Conservation (phyloP, 2,888 invertebrate species). For the Polia nebulosa region DNA sequence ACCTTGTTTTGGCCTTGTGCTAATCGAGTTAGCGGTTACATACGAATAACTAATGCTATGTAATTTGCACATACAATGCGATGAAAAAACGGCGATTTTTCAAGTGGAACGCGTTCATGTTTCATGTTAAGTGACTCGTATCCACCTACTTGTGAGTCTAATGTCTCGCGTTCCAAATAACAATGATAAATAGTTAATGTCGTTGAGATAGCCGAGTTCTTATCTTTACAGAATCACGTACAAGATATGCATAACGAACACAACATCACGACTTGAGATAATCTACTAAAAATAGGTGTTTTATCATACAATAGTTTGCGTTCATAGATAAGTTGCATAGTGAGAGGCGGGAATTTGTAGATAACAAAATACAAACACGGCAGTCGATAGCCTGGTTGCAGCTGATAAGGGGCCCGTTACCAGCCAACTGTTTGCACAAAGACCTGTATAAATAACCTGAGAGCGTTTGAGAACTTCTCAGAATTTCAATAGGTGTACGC, state of each 20-base stretch:
- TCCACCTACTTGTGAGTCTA: constrained; percentile 59
- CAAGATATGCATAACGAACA: constrained; percentile 67
- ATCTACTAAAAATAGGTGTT: constrained; percentile 81
- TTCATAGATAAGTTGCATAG: constrained; percentile 81
- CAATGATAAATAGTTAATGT: constrained; percentile 69
- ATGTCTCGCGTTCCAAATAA: constrained; percentile 70
- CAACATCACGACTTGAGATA: constrained; percentile 70
- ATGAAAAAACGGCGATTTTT: constrained; percentile 74
- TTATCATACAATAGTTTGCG: constrained; percentile 80
- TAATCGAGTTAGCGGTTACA: constrained; percentile 87
- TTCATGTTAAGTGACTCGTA: constrained; percentile 71
- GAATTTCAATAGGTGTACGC: constrained; percentile 63
- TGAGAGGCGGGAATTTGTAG: constrained; percentile 81
- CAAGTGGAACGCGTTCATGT: constrained; percentile 68
- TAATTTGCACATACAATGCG: constrained; percentile 79
- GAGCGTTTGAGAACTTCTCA: constrained; percentile 65
- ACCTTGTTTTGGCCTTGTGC: constrained; percentile 87
- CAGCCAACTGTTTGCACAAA: constrained; percentile 72
- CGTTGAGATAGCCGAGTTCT: constrained; percentile 64
- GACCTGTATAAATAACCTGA: constrained; percentile 64
- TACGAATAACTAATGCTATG: constrained; percentile 81
- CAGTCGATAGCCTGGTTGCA: constrained; percentile 88
- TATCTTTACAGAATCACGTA: constrained; percentile 71
- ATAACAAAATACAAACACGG: constrained; percentile 85
- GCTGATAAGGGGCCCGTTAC: constrained; percentile 81